Evolutionary conservation across 2,797 vertebrate species (phyloP).

Genomic region (Notoglanidium macrostoma): DNA sequence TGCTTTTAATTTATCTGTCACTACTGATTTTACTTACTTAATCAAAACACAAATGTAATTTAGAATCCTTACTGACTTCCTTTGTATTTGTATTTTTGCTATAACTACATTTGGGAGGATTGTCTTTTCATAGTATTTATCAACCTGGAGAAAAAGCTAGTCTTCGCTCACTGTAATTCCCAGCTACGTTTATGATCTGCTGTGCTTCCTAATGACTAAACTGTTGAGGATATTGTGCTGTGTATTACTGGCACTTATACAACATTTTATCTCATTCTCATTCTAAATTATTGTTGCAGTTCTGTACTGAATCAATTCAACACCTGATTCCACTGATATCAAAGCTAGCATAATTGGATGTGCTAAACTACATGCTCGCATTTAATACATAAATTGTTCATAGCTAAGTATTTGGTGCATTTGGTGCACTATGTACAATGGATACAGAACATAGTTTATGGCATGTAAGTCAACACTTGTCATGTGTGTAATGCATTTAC

Average conservation of each 20-base stretch:
- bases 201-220: background rate
- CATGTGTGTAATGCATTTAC: slow-evolving; percentile 5
- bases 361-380: background rate
- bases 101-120: background rate
- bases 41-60: background rate
- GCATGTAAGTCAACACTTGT: slow-evolving; percentile 1
- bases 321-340: background rate
- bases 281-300: background rate
- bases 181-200: background rate
- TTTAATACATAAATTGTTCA: background rate
- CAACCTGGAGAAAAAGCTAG: background rate
- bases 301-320: background rate
- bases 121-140: background rate
- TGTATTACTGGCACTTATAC: background rate
- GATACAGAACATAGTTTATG: background rate
- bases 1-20: slow-evolving; percentile 7
- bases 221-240: background rate
- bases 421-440: background rate
- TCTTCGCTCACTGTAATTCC: background rate
- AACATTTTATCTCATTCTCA: background rate
- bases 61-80: background rate
- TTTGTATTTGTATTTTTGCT: background rate
- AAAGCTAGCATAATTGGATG: background rate
- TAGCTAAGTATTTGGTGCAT: slow-evolving; percentile 1
- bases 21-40: background rate